Base-by-base conservation (phyloP, 1,140 invertebrate genomes). In the Drosophila bipectinata region DNA sequence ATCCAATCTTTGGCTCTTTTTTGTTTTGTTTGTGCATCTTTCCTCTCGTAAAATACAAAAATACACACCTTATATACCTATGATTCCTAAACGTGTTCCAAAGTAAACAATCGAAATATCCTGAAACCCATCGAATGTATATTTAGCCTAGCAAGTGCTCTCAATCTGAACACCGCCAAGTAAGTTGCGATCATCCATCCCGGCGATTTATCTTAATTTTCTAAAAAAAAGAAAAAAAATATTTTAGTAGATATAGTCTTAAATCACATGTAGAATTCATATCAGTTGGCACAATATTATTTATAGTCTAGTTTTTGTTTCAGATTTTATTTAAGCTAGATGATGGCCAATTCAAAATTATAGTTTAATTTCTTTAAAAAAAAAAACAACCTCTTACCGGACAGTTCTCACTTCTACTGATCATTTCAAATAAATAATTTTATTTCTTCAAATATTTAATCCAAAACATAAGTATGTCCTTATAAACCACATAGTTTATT, bases 91-190 rank as follows among this genome's bases (percentile, higher is more conserved):
- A 47, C 34, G 4, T 37, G n/a, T 37, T 37, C 60, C 49, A 47
- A 51, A 54, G 49, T 73, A 63, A 64, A 49, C 62, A 61, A 59
- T 21, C 45, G 12, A 39, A 55, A 45, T 21, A 53, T 49, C 49
- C 69, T 67, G 55, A 49, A 68, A 18, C 66, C 26, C 60, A 54
- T 49, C 49, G 63, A 83, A 64, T 69, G 72, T 67, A 41, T 77
- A 88, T 87, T 79, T 87, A 87, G 82, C 82, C 78, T 88, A 88
- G 74, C 83, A 87, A 87, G 79, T 80, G 82, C 62, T 68, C 85
- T 82, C 80, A 61, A 68, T 72, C 75, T 69, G 71, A 74, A 60
- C 83, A 64, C 77, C 62, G 71, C 73, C 80, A 87, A 87, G 82
- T 87, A 87, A 87, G 82, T 87, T 77, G 77, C 81, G 71, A 57